These are phyloP conservation scores for Sclerodermus sp. DNA, from an alignment of 2,888 invertebrate genomes.

Conservation along the genomic window DNA sequence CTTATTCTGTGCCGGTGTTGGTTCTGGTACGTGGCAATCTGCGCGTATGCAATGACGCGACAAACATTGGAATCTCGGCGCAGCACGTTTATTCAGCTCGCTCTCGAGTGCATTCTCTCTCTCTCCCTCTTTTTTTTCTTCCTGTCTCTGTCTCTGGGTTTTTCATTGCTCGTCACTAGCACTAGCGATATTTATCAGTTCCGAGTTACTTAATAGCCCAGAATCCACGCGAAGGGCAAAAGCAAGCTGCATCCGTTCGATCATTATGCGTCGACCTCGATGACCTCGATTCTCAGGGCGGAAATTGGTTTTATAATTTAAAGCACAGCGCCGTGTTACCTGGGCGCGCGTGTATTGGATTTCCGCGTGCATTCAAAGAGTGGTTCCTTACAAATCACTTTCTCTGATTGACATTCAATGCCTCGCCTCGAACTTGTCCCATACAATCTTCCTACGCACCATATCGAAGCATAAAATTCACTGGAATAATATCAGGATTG, in stretches of 20 bases:
- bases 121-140: constrained; percentile 2
- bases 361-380: constrained; percentile 10
- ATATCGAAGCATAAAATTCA: no score
- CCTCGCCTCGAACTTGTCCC: constrained; percentile 34
- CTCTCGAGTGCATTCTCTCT: no score
- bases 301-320: constrained; percentile 54
- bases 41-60: no score
- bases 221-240: constrained; percentile 3
- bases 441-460: constrained; percentile 23
- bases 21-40: no score
- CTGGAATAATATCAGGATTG: no score
- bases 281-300: constrained; percentile 32
- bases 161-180: neutral
- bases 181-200: constrained; percentile 1
- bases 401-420: constrained; percentile 56
- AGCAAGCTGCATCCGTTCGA: constrained; percentile 43
- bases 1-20: no score
- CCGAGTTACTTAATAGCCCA: neutral
- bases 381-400: constrained; percentile 51
- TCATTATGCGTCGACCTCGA: constrained; percentile 35
- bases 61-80: no score
- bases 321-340: constrained; percentile 20
- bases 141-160: constrained; percentile 2
- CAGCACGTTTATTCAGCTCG: no score
- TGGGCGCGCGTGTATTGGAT: neutral